Evolutionary conservation across 2,113 vertebrate species (phyloP).

Genomic region (Glaucidium brasilianum): DNA sequence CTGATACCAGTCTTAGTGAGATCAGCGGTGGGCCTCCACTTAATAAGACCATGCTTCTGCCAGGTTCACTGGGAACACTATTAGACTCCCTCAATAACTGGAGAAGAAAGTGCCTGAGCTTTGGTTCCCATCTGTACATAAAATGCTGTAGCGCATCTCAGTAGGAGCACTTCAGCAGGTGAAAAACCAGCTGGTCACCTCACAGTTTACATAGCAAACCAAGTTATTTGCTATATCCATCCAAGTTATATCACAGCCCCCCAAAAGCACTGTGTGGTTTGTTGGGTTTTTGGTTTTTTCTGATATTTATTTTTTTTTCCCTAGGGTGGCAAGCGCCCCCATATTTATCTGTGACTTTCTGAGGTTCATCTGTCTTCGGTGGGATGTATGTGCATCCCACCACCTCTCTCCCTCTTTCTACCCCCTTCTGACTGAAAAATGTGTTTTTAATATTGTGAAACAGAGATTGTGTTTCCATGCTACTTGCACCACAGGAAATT

Average conservation of each 20-base stretch:
- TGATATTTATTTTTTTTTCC: background rate
- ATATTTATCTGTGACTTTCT: background rate
- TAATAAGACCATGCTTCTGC: background rate
- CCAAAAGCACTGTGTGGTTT: rapidly evolving
- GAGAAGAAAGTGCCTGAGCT: background rate
- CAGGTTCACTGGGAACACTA: background rate
- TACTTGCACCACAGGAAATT: constrained; percentile 38
- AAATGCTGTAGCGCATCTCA: background rate
- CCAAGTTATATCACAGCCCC: background rate
- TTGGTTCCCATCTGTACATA: background rate
- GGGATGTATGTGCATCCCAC: background rate
- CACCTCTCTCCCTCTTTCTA: background rate
- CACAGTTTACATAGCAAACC: background rate
- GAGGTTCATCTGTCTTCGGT: background rate
- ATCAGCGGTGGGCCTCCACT: constrained; percentile 3
- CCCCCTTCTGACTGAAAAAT: constrained; percentile 1
- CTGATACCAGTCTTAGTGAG: constrained; percentile 24
- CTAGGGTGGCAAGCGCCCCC: background rate
- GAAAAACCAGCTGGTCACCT: background rate
- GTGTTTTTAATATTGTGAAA: constrained; percentile 48
- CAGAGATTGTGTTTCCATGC: background rate
- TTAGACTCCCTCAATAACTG: background rate
- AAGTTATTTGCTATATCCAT: background rate
- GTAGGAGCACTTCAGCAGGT: background rate
- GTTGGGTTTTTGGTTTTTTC: no score